These are phyloP conservation scores for Amblyjoppa proteus DNA, from an alignment of 2,888 invertebrate species.

Conservation along the genomic window DNA sequence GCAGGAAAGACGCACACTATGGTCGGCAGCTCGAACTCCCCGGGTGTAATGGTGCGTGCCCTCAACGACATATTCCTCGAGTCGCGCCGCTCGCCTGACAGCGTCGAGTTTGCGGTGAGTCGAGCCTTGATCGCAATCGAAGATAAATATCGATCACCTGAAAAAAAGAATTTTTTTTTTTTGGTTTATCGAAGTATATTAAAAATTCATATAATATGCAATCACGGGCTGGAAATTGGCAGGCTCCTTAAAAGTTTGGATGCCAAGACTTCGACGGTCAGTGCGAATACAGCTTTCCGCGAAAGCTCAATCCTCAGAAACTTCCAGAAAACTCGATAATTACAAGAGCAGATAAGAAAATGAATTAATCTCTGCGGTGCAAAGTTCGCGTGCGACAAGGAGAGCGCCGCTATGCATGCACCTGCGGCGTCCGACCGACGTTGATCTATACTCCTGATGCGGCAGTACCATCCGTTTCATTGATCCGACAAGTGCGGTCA, in stretches of 20 bases:
- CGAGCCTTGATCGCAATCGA: background rate
- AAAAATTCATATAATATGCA: no score
- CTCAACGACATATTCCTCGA: conserved; percentile 93
- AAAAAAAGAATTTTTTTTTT: no score
- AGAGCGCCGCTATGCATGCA: background rate
- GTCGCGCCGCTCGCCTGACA: conserved; percentile 79
- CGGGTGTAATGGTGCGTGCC: conserved; percentile 95
- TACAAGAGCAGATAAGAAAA: background rate
- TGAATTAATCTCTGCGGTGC: background rate
- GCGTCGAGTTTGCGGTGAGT: conserved; percentile 87
- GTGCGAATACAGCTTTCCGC: background rate
- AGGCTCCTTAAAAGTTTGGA: background rate
- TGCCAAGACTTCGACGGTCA: background rate
- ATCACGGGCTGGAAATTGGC: no score
- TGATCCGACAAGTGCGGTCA: conserved; percentile 46
- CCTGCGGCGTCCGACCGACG: conserved; percentile 24
- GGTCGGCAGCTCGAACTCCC: conserved; percentile 89
- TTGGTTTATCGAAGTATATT: no score
- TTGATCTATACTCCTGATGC: conserved; percentile 41
- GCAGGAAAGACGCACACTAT: conserved; percentile 97
- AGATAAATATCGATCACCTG: background rate
- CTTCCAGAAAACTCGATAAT: background rate
- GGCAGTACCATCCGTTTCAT: conserved; percentile 44
- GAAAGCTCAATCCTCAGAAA: background rate
- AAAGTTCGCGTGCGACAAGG: background rate